Percentiles rank a stretch among this genome's conserved stretches.
These are phyloP conservation scores for Apotomis turbidana DNA, from an alignment of 2,888 invertebrate genomes.

Conservation along the genomic window DNA sequence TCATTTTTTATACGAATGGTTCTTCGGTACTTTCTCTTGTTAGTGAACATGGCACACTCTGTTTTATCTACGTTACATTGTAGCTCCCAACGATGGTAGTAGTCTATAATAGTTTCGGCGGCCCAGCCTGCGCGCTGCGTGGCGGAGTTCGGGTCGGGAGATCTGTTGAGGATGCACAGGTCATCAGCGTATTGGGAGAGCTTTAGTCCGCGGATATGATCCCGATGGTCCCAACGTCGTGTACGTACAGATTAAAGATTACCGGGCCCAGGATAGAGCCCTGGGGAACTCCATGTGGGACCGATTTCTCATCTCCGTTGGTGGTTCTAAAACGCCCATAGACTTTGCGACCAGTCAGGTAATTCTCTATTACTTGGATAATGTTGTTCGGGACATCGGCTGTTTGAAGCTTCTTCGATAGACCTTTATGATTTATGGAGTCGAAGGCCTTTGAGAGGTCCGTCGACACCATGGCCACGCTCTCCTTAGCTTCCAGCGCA, in stretches of 20 bases:
- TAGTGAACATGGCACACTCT: no score
- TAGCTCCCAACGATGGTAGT: slow-evolving; percentile 2
- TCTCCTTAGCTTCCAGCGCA: no score
- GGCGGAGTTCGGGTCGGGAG: neutral
- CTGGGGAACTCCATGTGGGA: neutral
- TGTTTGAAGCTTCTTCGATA: slow-evolving; percentile 25
- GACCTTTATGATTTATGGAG: slow-evolving; percentile 37
- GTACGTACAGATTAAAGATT: slow-evolving; percentile 1
- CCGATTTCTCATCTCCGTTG: neutral
- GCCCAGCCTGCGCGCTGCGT: slow-evolving; percentile 4
- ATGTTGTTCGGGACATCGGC: slow-evolving; percentile 30
- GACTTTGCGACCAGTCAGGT: neutral
- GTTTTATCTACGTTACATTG: no score
- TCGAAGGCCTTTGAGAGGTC: slow-evolving; percentile 31
- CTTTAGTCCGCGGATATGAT: neutral
- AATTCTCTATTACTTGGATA: slow-evolving; percentile 35
- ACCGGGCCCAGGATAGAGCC: neutral
- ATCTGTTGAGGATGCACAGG: neutral
- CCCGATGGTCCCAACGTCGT: neutral
- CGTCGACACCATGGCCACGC: no score
- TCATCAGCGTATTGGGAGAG: slow-evolving; percentile 12
- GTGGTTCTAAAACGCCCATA: no score
- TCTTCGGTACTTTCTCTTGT: no score
- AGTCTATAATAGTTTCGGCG: slow-evolving; percentile 5
- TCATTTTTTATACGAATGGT: no score